A percentile compares a stretch with the other conserved stretches of the same genome.
Conservation (phyloP, 2,888 invertebrate genomes). For the Agelastica alni region DNA sequence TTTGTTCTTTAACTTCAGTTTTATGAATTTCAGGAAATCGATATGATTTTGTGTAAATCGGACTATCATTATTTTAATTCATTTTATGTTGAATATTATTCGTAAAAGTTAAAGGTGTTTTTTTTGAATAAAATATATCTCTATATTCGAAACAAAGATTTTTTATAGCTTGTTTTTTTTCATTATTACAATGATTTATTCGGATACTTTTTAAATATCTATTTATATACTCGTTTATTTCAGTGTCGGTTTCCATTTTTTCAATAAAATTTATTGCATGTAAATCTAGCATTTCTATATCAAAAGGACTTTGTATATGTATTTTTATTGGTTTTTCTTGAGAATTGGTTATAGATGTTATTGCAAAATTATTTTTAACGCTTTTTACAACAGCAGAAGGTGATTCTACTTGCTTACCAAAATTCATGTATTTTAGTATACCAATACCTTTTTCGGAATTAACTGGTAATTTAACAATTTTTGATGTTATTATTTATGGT, state of each 20-base stretch:
- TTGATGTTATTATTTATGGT: no score
- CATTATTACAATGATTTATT: neutral
- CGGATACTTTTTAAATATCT: no score
- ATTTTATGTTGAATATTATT: conserved; percentile 4
- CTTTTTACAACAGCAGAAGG: neutral
- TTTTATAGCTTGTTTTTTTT: neutral
- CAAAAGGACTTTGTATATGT: neutral
- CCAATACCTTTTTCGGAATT: conserved; percentile 1
- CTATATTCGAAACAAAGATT: neutral
- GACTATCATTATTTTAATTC: neutral
- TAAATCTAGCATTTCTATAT: neutral
- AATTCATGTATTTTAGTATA: neutral
- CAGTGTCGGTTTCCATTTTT: neutral
- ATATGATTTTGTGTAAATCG: conserved; percentile 15
- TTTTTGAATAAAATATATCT: neutral
- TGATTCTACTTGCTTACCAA: neutral
- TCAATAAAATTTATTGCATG: neutral
- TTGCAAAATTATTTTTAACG: neutral
- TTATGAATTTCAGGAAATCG: conserved; percentile 14
- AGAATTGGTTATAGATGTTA: neutral
- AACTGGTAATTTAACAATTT: neutral
- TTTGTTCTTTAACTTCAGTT: conserved; percentile 15
- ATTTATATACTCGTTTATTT: neutral
- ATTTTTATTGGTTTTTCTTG: neutral
- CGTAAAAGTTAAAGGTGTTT: neutral